Base-by-base conservation (phyloP, 2,888 invertebrate genomes). In the Leptarthrus brevirostris region DNA sequence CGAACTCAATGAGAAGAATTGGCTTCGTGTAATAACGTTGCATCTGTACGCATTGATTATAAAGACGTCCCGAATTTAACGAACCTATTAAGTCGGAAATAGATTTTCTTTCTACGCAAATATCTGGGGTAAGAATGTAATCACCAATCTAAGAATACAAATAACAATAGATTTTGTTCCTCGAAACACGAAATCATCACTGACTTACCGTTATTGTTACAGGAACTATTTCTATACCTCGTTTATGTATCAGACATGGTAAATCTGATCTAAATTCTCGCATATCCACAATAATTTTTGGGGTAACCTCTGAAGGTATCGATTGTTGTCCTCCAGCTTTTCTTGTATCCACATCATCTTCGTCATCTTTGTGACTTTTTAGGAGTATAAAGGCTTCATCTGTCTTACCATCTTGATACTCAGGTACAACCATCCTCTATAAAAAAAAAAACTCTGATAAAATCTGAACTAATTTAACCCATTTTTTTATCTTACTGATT, bases 261-360 rank as follows among this genome's bases (percentile, higher is more conserved):
- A 99, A 87, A 84, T 98, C 98, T 72, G 97, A 97, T 44, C 98
- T 90, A 83, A 99, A 99, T 86, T 99, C 99, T 78, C 99, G 88
- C 93, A 98, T 96, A 84, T 99, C 99, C 12, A 99, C 97, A 78
- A 99, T 90, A 24, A 94, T 86, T 79, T 87, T 86, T 2, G 88
- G 88, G 56, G 79, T 78, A 1, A 77, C 64, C 1, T 20, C 53
- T 40, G 40, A 44, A 2, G 49, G 77, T 76, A 74, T 73, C 24
- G 2, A 26, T 74, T 77, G 77, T n/a, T n/a, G n/a, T n/a, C 78
- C 82, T 81, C 89, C 93, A 78, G 89, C 94, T 87, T 91, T 91
- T 74, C 91, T 87, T 2, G 91, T 92, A 83, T 87, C 90, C 6
- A 85, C 80, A 58, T 8, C 80, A 73, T 26, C 73, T 79, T 20